Evolutionary conservation across 2,113 vertebrate genomes (phyloP).

Genomic region (Rhea americana): DNA sequence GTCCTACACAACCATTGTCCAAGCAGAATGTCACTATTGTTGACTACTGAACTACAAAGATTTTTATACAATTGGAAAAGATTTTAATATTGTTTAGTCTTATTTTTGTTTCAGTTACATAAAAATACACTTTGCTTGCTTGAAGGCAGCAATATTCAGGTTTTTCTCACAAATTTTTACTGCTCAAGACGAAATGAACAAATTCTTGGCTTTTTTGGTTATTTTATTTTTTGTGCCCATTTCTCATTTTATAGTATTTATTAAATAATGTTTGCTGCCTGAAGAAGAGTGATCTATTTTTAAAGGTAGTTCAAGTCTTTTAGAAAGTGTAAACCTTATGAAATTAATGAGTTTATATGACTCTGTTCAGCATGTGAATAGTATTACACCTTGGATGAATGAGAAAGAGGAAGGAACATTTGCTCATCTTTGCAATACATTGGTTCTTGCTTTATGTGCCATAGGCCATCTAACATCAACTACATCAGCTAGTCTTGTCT

Average conservation of each 20-base stretch:
- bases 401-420: not conserved
- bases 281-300: not conserved
- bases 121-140: not conserved
- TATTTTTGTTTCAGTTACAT: not conserved
- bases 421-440: not conserved
- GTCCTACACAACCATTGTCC: not conserved
- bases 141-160: not conserved
- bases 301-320: not conserved
- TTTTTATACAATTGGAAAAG: not conserved
- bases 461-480: not conserved
- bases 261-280: not conserved
- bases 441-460: not conserved
- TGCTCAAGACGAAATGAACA: not conserved
- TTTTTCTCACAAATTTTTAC: not conserved
- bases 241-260: not conserved
- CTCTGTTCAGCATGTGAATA: not conserved
- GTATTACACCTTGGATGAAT: not conserved
- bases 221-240: not conserved
- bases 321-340: not conserved
- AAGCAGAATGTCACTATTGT: not conserved
- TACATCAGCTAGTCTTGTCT: not conserved
- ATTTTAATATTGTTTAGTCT: not conserved
- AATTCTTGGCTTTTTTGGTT: accelerated
- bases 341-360: not conserved
- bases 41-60: not conserved